A percentile compares a stretch with the other conserved stretches of the same genome.
Conservation (phyloP, 2,113 vertebrate species). For the Lota lota region DNA sequence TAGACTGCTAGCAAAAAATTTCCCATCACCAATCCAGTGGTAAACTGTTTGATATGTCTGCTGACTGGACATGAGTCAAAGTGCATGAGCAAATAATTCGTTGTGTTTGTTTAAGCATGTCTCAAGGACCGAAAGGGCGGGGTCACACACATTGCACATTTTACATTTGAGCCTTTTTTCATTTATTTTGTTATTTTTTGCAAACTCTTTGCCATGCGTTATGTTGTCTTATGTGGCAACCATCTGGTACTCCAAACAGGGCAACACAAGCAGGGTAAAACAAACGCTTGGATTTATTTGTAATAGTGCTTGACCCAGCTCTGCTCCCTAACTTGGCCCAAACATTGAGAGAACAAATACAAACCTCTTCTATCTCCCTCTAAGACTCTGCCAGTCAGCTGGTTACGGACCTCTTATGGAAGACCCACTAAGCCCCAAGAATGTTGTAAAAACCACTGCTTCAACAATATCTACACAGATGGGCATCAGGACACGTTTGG, state of each 20-base stretch:
- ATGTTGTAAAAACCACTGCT: no score
- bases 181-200: not conserved
- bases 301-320: constrained; percentile 1
- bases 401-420: no score
- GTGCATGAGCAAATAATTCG: not conserved
- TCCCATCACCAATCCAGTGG: not conserved
- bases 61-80: not conserved
- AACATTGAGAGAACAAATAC: not conserved
- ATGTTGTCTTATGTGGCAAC: not conserved
- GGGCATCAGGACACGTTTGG: no score
- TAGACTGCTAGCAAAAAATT: not conserved
- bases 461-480: no score
- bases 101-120: constrained; percentile 1
- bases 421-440: no score
- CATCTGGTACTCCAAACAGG: constrained; percentile 7
- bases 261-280: constrained; percentile 3
- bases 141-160: not conserved
- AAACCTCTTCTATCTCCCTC: no score
- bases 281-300: constrained; percentile 2
- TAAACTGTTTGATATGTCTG: not conserved
- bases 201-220: not conserved
- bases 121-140: not conserved
- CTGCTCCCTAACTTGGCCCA: not conserved
- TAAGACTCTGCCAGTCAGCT: no score
- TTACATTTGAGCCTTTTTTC: no score